These are phyloP conservation scores for Ichneumoninae sp. DNA, from an alignment of 2,888 invertebrate genomes.

Conservation along the genomic window DNA sequence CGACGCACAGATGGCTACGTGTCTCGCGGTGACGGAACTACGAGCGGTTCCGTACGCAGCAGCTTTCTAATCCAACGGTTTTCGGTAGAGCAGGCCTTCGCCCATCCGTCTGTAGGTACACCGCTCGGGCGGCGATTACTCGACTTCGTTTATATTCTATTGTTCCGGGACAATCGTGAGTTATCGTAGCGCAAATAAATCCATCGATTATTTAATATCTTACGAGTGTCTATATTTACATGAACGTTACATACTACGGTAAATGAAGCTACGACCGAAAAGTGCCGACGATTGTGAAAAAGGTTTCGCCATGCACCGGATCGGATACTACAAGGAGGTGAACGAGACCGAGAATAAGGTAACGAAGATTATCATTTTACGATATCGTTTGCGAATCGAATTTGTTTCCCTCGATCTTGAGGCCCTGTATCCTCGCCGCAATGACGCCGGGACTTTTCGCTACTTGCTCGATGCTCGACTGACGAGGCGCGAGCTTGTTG, in stretches of 20 bases:
- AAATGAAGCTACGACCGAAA: conserved; percentile 6
- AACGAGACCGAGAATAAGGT: neutral
- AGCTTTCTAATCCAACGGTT: neutral
- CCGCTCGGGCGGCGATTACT: neutral
- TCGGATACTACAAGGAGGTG: neutral
- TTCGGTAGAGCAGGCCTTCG: neutral
- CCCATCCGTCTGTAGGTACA: neutral
- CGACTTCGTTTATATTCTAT: neutral
- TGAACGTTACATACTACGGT: neutral
- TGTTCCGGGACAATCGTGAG: neutral
- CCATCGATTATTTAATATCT: neutral
- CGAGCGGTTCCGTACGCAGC: neutral
- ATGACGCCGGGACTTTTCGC: conserved; percentile 60
- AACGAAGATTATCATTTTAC: conserved; percentile 47
- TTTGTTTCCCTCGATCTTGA: conserved; percentile 67
- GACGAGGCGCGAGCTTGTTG: conserved; percentile 67
- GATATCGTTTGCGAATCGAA: conserved; percentile 70
- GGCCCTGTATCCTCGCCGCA: conserved; percentile 64
- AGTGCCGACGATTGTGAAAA: neutral
- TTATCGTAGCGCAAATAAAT: neutral
- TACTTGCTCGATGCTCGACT: conserved; percentile 9
- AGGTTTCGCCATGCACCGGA: neutral
- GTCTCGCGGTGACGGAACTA: neutral
- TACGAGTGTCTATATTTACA: conserved; percentile 11
- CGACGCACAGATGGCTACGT: conserved; percentile 1